phyloP scores from a whole-genome alignment of 2,113 vertebrate genomes.

The Petaurus breviceps region DNA sequence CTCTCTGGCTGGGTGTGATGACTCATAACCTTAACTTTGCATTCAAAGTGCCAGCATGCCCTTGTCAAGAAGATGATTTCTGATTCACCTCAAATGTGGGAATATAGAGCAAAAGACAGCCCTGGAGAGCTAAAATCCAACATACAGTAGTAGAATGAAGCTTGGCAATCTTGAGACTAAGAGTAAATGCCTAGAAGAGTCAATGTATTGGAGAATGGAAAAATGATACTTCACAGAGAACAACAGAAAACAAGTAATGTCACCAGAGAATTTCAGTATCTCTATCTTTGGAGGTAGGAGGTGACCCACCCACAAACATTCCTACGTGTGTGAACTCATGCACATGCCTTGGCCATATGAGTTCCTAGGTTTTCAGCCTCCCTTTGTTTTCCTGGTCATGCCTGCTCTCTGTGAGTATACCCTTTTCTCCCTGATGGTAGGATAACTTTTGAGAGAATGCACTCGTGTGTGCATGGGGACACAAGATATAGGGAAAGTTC shows the following conservation, averaged over 20 bases:
- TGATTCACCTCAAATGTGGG: neutral
- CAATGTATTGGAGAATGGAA: neutral
- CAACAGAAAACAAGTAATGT: neutral
- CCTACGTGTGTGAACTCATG: neutral
- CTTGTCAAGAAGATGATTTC: neutral
- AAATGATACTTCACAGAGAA: too few species aligned
- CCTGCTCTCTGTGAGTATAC: neutral
- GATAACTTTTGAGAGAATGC: neutral
- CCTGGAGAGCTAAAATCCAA: neutral
- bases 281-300: neutral
- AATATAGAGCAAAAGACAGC: too few species aligned
- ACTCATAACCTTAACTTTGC: too few species aligned
- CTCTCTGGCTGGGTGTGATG: neutral
- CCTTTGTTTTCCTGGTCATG: neutral
- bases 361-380: neutral
- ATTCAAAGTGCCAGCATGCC: neutral
- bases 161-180: neutral
- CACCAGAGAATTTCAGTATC: neutral
- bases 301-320: neutral
- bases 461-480: neutral
- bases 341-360: neutral
- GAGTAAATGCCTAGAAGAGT: neutral
- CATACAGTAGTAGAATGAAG: neutral
- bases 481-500: too few species aligned
- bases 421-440: neutral